These are phyloP conservation scores for silkworm (Bombyx mori) DNA, from an alignment of 1,140 invertebrate species.

Conservation along the genomic window ASM3026992v2 NC_085115.1:9884001-9884500, in stretches of 20 bases:
- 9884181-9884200: too few relatives aligned
- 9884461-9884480: neutral
- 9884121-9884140: too few relatives aligned
- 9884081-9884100: too few relatives aligned
- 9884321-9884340: constrained; percentile 21
- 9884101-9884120: too few relatives aligned
- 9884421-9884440: constrained; percentile 3
- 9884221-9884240: too few relatives aligned
- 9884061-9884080: too few relatives aligned
- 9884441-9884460: neutral
- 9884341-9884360: constrained; percentile 21
- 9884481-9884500: neutral
- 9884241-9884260: constrained; percentile 23
- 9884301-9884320: constrained; percentile 23
- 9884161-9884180: too few relatives aligned
- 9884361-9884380: constrained; percentile 30
- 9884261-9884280: constrained; percentile 37
- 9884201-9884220: too few relatives aligned
- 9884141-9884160: too few relatives aligned
- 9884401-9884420: constrained; percentile 14
- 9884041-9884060: too few relatives aligned
- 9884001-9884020: too few relatives aligned
- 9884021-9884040: too few relatives aligned
- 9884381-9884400: constrained; percentile 21
- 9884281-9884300: constrained; percentile 21